Evolutionary conservation across 2,888 invertebrate species (phyloP), one percentile per base, ranked within the genome.

Genomic region (Cryptus viduatorius): DNA sequence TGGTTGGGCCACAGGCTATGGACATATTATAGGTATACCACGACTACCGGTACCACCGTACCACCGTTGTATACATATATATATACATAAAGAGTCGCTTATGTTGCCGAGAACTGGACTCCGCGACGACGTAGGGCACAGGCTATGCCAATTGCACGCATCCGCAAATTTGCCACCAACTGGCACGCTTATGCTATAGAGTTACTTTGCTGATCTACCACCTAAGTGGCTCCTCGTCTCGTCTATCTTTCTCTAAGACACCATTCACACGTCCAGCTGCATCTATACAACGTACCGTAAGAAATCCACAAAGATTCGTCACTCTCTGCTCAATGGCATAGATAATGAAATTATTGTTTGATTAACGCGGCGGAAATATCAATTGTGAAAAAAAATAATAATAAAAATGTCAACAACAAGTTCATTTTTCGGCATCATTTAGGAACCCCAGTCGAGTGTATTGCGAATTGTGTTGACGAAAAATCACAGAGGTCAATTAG

Each of bases 81-180:
- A 56, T 53, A 76, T 73, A 75, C 64, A 82, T 77, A 31, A 14
- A n/a, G 44, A 31, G 53, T 37, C 53, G 79, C 68, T 82, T 82
- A 69, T 64, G 75, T 71, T 59, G 65, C 56, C 78, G 71, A 64
- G 77, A 65, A 81, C 73, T 61, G 44, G 82, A 61, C 56, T 37
- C 50, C 37, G 61, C 78, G 65, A 76, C 86, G 77, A 73, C 85
- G 81, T 81, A 84, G 89, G 86, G 87, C 87, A 88, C 88, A 89
- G 89, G 87, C 90, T 90, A 91, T 90, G 91, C 91, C 93, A 93
- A 93, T 93, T 93, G 93, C 91, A 91, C 87, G 92, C 93, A 93
- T 93, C 93, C 93, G 93, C 93, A 93, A 92, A 92, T 93, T 93
- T 93, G 89, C 92, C 90, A 89, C 91, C 92, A 92, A 92, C 92